These are phyloP conservation scores for Bettongia penicillata DNA, from an alignment of 2,113 vertebrate genomes.

Conservation along the genomic window DNA sequence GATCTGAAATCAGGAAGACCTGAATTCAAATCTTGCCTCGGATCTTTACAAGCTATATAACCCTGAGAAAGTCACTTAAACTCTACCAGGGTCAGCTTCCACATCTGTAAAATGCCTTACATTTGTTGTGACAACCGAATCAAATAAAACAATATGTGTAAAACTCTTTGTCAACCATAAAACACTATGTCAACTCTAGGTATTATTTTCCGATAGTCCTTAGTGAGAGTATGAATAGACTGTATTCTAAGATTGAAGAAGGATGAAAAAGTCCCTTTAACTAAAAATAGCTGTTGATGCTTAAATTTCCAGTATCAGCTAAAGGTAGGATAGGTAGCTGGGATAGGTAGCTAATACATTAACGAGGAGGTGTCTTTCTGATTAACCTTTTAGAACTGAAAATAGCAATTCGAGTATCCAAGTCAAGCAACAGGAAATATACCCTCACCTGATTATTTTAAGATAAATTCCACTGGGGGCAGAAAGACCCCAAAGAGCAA, in stretches of 20 bases:
- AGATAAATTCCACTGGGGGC: not conserved
- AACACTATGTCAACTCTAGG: not conserved
- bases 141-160: not conserved
- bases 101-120: not conserved
- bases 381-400: slow-evolving; percentile 29
- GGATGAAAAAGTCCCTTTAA: not conserved
- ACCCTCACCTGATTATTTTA: not conserved
- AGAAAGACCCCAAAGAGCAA: no score
- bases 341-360: slow-evolving; percentile 6
- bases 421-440: not conserved
- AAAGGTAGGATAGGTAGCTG: not conserved
- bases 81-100: not conserved
- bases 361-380: slow-evolving; percentile 3
- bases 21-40: not conserved
- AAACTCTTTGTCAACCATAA: not conserved
- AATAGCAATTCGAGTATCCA: not conserved
- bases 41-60: not conserved
- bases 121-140: not conserved
- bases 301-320: slow-evolving; percentile 16
- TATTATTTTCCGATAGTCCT: not conserved
- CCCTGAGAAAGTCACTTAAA: not conserved
- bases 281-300: not conserved
- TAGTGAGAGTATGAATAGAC: not conserved
- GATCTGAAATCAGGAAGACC: not conserved
- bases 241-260: not conserved